A percentile compares a stretch with the other conserved stretches of the same genome.
phyloP scores from a whole-genome alignment of 2,888 invertebrate species.

The Lysandra coridon region DNA sequence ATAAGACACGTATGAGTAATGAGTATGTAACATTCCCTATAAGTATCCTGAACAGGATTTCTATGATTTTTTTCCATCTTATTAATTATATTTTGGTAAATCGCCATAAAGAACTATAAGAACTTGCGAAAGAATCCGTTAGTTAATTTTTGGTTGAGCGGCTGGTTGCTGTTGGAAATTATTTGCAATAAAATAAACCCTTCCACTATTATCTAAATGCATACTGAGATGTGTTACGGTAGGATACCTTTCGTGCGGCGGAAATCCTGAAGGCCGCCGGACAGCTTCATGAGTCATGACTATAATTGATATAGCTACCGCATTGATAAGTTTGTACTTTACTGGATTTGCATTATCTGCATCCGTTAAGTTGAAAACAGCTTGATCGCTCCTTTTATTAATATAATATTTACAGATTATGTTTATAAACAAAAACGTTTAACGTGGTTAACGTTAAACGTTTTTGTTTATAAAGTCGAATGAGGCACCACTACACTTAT shows the following conservation, averaged over 20 bases:
- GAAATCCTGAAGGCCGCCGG: slow-evolving; percentile 39
- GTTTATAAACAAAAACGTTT: too few relatives aligned
- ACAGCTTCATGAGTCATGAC: slow-evolving; percentile 35
- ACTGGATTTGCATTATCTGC: slow-evolving; percentile 35
- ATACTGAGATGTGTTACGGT: slow-evolving; percentile 38
- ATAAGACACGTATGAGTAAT: neutral
- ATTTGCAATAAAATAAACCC: slow-evolving; percentile 36
- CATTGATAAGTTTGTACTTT: slow-evolving; percentile 39
- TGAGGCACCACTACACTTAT: slow-evolving; percentile 36
- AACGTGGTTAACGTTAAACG: too few relatives aligned
- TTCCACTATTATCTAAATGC: slow-evolving; percentile 41
- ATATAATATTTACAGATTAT: slow-evolving; percentile 44
- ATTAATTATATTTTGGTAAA: slow-evolving; percentile 47
- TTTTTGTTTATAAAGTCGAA: slow-evolving; percentile 40
- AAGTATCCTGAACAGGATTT: slow-evolving; percentile 38
- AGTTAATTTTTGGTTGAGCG: slow-evolving; percentile 33
- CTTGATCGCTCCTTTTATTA: slow-evolving; percentile 43
- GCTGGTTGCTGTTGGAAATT: slow-evolving; percentile 45
- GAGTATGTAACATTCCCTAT: too few relatives aligned
- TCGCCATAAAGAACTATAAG: slow-evolving; percentile 44
- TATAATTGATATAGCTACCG: slow-evolving; percentile 30
- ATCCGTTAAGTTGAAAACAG: slow-evolving; percentile 37
- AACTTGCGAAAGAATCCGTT: too few relatives aligned
- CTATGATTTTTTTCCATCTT: slow-evolving; percentile 43
- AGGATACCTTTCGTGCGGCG: slow-evolving; percentile 29